Evolutionary conservation across 2,113 vertebrate species (phyloP).

Genomic region (Proterorhinus semilunaris): DNA sequence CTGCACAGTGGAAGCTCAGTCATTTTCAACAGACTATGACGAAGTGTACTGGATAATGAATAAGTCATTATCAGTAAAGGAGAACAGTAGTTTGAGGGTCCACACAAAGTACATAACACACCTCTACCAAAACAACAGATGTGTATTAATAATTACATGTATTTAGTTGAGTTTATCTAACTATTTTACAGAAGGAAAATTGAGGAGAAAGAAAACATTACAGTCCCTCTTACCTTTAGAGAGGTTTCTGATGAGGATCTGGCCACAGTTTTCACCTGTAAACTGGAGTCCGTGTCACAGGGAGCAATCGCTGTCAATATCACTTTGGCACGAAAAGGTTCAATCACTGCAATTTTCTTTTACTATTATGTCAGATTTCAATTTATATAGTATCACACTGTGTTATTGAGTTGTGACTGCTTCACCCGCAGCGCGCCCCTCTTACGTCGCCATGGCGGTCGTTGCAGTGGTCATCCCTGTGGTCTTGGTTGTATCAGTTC

Average conservation of each 20-base stretch:
- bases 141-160: too few relatives aligned
- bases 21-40: background rate
- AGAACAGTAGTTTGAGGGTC: background rate
- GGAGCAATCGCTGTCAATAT: constrained; percentile 10
- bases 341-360: background rate
- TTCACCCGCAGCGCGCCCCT: constrained; percentile 25
- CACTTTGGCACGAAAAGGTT: constrained; percentile 33
- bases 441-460: background rate
- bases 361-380: background rate
- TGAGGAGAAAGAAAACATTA: background rate
- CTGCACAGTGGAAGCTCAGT: constrained; percentile 18
- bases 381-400: background rate
- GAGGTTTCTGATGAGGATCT: constrained; percentile 37
- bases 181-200: background rate
- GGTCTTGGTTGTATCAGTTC: constrained; percentile 11
- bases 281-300: background rate
- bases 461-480: background rate
- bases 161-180: background rate
- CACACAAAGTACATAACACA: too few relatives aligned
- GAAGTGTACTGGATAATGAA: constrained; percentile 31
- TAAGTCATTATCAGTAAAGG: background rate
- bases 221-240: constrained; percentile 40
- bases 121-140: too few relatives aligned
- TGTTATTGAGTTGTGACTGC: background rate
- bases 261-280: constrained; percentile 41